Conservation (phyloP, 2,888 invertebrate genomes). For the Drosophila anceps region DNA sequence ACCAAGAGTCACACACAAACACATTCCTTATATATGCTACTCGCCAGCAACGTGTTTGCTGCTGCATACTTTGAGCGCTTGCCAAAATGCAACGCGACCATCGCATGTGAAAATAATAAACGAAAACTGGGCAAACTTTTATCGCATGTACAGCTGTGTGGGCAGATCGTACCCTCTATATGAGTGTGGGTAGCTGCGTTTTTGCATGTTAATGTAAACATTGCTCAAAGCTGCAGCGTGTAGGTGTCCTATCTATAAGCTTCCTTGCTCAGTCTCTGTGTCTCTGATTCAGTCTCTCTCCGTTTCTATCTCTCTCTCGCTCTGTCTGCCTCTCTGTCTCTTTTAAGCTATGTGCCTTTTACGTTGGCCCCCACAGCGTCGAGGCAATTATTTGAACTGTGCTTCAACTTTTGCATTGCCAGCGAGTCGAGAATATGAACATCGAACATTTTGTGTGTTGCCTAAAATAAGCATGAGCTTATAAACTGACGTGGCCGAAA, state of each 20-base stretch:
- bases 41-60: constrained; percentile 32
- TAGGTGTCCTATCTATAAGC: constrained; percentile 54
- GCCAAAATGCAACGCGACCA: constrained; percentile 57
- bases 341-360: constrained; percentile 27
- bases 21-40: constrained; percentile 14
- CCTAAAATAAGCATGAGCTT: constrained; percentile 15
- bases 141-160: constrained; percentile 29
- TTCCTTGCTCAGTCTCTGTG: background rate
- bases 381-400: constrained; percentile 65
- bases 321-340: background rate
- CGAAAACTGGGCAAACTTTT: constrained; percentile 30
- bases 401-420: constrained; percentile 55
- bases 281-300: background rate
- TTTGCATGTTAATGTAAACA: constrained; percentile 68
- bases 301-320: background rate
- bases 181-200: constrained; percentile 44
- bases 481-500: constrained; percentile 16
- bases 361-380: constrained; percentile 43
- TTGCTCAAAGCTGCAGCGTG: constrained; percentile 53
- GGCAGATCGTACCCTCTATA: background rate
- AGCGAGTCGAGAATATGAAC: constrained; percentile 41
- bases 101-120: constrained; percentile 44
- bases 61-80: constrained; percentile 53
- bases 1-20: constrained; percentile 3
- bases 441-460: constrained; percentile 25